Evolutionary conservation across 2,888 invertebrate species (phyloP), one percentile per base, ranked within the genome.

Genomic region (Odontothrips loti): DNA sequence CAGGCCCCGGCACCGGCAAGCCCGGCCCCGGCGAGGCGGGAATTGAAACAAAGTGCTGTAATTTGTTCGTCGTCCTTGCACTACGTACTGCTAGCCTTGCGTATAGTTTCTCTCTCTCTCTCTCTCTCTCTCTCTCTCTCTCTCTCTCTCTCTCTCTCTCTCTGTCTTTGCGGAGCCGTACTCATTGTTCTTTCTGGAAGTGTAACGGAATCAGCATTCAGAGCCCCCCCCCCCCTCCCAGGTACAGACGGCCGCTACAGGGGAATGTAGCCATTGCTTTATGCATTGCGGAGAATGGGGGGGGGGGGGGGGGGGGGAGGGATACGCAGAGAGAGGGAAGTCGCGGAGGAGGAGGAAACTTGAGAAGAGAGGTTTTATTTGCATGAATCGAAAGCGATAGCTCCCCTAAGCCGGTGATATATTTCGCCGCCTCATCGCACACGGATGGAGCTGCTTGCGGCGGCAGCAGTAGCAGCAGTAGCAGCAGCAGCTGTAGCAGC

Each of bases 11-110:
- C 23, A 9, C 12, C 27, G 9, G 27, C 12, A 27, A 23, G 27
- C 11, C 68, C 23, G 0, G 68, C 23, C 23, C 12, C 27, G 9
- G 27, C 12, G 68, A 23, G 27, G 23, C 68, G 68, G 68, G 68
- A 27, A 75, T 75, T 75, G 68, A 75, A 75, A 75, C 68, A 75
- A 75, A 75, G 68, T 75, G 68, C 68, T 75, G 68, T 75, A 75
- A 75, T 75, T 75, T 75, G 68, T 75, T 27, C 23, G 68, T n/a
- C 58, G 58, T 51, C 51, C 51, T 51, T 12, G 51, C 20, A 12
- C 51, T 51, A 17, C 58, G 58, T 17, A 12, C 51, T 51, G 51
- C 58, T 20, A 15, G 17, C 6, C 20, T 17, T 58, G 8, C 48
- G 48, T 20, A 20, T 1, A 20, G 15, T 20, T 8, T 51, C 51